These are phyloP conservation scores for Caenorhabditis virilis DNA, from an alignment of 2,888 invertebrate species.

Conservation along the genomic window DNA sequence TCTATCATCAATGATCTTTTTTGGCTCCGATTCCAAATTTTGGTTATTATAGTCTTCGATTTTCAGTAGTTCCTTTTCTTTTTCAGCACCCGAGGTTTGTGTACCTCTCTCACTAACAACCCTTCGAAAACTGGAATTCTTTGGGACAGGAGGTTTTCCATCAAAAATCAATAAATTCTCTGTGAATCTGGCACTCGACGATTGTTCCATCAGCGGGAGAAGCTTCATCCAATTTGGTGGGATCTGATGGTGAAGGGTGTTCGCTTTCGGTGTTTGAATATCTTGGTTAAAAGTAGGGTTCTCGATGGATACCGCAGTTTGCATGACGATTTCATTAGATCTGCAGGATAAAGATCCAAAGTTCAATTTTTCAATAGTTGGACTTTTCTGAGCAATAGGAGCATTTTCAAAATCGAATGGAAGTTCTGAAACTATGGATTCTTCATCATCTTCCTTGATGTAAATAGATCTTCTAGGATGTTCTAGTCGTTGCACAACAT, in stretches of 20 bases:
- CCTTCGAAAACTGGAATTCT: background rate
- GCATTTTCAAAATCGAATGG: slow-evolving; percentile 20
- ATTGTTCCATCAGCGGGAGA: slow-evolving; percentile 9
- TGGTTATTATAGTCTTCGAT: no score
- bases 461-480: slow-evolving; percentile 8
- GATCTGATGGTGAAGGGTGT: background rate
- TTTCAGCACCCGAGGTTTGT: background rate
- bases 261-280: slow-evolving; percentile 1
- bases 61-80: background rate
- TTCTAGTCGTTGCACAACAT: slow-evolving; percentile 10
- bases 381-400: slow-evolving; percentile 2
- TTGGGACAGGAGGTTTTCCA: background rate
- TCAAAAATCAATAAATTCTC: background rate
- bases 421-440: slow-evolving; percentile 20
- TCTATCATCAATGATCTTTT: background rate
- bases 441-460: slow-evolving; percentile 30
- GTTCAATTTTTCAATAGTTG: slow-evolving; percentile 27
- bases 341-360: slow-evolving; percentile 6
- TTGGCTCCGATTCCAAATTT: no score
- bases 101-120: background rate
- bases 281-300: slow-evolving; percentile 13
- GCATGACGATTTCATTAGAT: background rate
- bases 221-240: slow-evolving; percentile 32
- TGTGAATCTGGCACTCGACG: slow-evolving; percentile 4
- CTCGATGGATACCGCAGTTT: slow-evolving; percentile 15